Base-by-base conservation (phyloP, 2,797 vertebrate genomes). In the Chromis chromis region DNA sequence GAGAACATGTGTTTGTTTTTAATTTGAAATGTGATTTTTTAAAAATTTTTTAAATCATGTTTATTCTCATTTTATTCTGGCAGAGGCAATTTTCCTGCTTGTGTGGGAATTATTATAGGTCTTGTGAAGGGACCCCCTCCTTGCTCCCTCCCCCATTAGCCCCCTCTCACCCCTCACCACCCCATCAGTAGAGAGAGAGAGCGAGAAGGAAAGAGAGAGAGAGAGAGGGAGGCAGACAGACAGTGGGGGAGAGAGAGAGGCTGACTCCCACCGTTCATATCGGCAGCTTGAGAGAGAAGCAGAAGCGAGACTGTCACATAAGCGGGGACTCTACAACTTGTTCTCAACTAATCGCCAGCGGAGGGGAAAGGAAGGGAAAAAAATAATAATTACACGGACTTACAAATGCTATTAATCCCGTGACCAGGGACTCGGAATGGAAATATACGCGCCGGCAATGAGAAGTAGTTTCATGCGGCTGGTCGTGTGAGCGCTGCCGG, bases 201-300 rank as follows among this genome's bases (percentile, higher is more conserved):
- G 27, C n/a, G n/a, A n/a, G n/a, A n/a, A 56, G 65, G 24, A n/a
- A n/a, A n/a, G 72, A 69, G 63, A 71, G 48, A 74, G 67, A 67
- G 67, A 58, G 59, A 49, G 42, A 57, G 62, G 31, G 57, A 22
- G 48, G 10, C 1, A 42, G 13, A 16, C 14, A 42, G 40, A 42
- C 13, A 68, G 64, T 69, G 72, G 54, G 72, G 54, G 59, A 65
- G 62, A 65, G 76, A 79, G 77, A 84, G 70, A 82, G 42, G 27
- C 54, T 82, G 85, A 86, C 80, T 88, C 82, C 81, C 86, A 87
- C 69, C 58, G 68, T 71, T 81, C 82, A 84, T n/a, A 73, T 67
- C 62, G 28, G 55, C 12, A 70, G 68, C 28, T 40, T n/a, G 56
- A 59, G 62, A 50, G 60, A 69, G 44, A 70, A 6, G 64, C 46